These are phyloP conservation scores for Apaloderma vittatum DNA, from an alignment of 2,113 vertebrate genomes.

Conservation along the genomic window DNA sequence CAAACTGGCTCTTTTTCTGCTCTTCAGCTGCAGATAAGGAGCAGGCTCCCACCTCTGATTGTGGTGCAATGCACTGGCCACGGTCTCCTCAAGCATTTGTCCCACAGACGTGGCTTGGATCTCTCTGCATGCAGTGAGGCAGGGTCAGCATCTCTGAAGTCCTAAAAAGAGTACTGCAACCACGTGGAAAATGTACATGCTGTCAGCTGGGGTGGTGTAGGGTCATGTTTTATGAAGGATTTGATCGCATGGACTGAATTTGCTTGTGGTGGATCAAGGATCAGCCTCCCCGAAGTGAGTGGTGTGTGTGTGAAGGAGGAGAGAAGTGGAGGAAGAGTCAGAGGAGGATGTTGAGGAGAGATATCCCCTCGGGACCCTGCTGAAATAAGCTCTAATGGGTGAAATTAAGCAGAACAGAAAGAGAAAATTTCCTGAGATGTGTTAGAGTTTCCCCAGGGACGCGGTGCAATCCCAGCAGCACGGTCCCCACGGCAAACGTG, in stretches of 20 bases:
- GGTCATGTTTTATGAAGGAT: neutral
- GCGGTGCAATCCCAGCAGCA: neutral
- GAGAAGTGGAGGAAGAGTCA: neutral
- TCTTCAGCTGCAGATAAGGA: neutral
- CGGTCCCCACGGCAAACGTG: fast-evolving
- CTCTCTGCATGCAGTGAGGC: neutral
- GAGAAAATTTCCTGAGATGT: neutral
- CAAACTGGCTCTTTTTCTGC: neutral
- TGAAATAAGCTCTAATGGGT: constrained; percentile 51
- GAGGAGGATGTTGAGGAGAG: neutral
- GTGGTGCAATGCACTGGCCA: neutral
- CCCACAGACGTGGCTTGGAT: neutral
- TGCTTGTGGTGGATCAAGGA: neutral
- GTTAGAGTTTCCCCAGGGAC: neutral
- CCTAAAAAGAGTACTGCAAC: neutral
- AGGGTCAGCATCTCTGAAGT: neutral
- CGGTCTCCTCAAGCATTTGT: neutral
- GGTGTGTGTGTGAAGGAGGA: fast-evolving
- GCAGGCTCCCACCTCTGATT: neutral
- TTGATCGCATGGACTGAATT: neutral
- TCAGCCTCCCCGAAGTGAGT: neutral
- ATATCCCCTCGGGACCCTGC: neutral
- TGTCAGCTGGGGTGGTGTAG: neutral
- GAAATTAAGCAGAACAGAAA: constrained; percentile 31
- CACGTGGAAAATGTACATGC: fast-evolving